phyloP scores from a whole-genome alignment of 1,140 invertebrate species.

The Heliconius hewitsoni region DNA sequence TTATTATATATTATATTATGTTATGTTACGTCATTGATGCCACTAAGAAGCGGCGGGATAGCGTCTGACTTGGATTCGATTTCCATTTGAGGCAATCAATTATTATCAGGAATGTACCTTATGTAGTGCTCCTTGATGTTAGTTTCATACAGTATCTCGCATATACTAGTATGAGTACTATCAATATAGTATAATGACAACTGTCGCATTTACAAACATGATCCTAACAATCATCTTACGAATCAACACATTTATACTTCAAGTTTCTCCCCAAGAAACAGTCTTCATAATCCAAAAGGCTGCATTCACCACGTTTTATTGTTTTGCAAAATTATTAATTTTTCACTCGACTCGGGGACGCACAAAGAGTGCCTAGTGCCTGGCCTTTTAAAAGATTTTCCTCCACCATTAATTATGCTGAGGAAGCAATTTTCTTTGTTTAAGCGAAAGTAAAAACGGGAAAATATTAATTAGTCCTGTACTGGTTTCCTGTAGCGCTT shows the following conservation, averaged over 20 bases:
- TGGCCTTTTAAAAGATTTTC: constrained; percentile 1
- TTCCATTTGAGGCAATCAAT: no score
- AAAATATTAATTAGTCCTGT: constrained; percentile 17
- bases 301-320: not conserved
- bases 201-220: no score
- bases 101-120: no score
- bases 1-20: not conserved
- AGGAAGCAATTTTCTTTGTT: constrained; percentile 17
- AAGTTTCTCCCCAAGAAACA: not conserved
- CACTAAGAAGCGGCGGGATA: no score
- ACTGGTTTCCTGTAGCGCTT: constrained; percentile 2
- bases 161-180: no score
- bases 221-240: not conserved
- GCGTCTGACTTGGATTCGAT: no score
- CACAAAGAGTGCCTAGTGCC: constrained; percentile 26
- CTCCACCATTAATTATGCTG: constrained; percentile 18
- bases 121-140: no score
- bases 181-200: no score
- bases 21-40: not conserved
- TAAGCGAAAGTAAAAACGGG: constrained; percentile 15
- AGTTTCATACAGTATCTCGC: no score
- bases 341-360: not conserved
- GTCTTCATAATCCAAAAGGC: not conserved
- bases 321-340: constrained; percentile 1
- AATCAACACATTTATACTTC: not conserved